Evolutionary conservation across 1,140 invertebrate genomes (phyloP).

Genomic region (Xylocopa sonorina): DNA sequence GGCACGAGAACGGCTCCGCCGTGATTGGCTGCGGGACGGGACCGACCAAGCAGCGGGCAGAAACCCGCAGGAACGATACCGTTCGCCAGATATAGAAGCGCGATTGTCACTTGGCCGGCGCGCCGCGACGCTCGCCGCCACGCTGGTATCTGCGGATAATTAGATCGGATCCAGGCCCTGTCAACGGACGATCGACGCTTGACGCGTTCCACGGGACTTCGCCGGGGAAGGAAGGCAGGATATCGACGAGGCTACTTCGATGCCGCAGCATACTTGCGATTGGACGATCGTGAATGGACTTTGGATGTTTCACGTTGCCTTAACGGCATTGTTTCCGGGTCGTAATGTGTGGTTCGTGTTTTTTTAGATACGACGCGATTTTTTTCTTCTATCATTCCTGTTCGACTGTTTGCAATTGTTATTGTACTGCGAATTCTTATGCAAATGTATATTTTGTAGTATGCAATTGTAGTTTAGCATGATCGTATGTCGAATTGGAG

Average conservation of each 20-base stretch:
- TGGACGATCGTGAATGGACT: neutral
- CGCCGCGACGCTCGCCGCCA: conserved; percentile 33
- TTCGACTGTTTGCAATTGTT: too few species aligned
- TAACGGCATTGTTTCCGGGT: neutral
- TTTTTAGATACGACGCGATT: neutral
- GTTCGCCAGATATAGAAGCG: conserved; percentile 64
- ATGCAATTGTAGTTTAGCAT: too few species aligned
- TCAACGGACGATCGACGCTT: neutral
- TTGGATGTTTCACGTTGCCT: neutral
- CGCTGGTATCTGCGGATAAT: conserved; percentile 52
- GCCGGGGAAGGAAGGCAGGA: neutral
- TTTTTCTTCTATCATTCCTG: too few species aligned
- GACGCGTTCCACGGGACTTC: neutral
- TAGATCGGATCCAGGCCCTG: conserved; percentile 49
- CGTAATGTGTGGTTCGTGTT: too few species aligned
- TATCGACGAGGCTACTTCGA: conserved; percentile 14
- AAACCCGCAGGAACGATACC: conserved; percentile 59
- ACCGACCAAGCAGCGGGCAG: conserved; percentile 60
- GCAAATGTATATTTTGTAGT: too few species aligned
- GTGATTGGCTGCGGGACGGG: conserved; percentile 73
- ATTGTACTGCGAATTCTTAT: too few species aligned
- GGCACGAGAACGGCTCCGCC: conserved; percentile 71
- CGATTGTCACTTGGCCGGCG: conserved; percentile 56
- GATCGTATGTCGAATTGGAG: too few species aligned
- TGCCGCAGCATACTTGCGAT: neutral